phyloP scores from a whole-genome alignment of 2,113 vertebrate genomes.

The Cephalopholis sonnerati region DNA sequence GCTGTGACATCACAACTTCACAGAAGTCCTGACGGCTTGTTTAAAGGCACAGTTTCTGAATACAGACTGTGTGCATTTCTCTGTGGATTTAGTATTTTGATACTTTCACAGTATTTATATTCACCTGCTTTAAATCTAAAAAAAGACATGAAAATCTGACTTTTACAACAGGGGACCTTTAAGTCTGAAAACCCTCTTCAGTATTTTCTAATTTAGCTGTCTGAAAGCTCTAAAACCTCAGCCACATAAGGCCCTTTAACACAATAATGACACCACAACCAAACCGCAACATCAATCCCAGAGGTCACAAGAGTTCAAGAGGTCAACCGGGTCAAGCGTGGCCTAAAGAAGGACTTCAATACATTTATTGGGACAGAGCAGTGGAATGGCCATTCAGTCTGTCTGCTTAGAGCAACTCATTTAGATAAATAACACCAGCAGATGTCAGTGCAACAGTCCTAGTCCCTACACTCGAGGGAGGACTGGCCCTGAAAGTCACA shows the following conservation, averaged over 20 bases:
- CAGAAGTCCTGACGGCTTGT: no score
- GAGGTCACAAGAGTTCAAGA: conserved; percentile 27
- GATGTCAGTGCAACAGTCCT: conserved; percentile 56
- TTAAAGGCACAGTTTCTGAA: no score
- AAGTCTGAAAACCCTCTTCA: background rate
- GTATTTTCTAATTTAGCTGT: background rate
- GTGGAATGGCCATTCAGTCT: conserved; percentile 13
- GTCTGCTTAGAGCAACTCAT: conserved; percentile 30
- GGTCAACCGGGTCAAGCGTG: conserved; percentile 62
- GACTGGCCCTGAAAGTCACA: conserved; percentile 1
- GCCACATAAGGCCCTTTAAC: background rate
- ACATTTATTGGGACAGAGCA: conserved; percentile 28
- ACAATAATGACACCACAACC: conserved; percentile 18
- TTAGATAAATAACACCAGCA: conserved; percentile 60
- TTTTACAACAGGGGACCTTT: background rate
- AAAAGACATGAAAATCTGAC: no score
- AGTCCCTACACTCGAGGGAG: background rate
- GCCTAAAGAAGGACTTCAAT: conserved; percentile 43
- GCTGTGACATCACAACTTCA: no score
- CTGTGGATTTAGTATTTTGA: no score
- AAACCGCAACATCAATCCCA: conserved; percentile 8
- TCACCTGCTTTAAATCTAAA: no score
- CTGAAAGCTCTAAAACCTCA: background rate
- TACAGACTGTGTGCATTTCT: no score
- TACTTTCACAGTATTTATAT: no score